phyloP scores from a whole-genome alignment of 2,797 vertebrate genomes.

The Tapirus indicus region DNA sequence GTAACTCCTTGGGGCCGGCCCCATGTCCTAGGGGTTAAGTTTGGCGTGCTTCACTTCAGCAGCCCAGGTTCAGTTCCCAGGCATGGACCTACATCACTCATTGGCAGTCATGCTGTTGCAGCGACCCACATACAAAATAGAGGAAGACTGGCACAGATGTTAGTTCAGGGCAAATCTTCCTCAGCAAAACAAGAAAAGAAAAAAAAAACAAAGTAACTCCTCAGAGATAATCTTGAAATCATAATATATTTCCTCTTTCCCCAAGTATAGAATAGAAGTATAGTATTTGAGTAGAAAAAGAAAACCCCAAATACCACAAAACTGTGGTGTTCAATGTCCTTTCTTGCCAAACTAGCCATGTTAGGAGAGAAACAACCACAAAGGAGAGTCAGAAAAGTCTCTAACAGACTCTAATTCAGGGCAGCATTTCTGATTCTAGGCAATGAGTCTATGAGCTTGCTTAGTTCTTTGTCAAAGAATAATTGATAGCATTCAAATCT shows the following conservation, averaged over 20 bases:
- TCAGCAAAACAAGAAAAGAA: too few species aligned
- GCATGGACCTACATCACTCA: too few species aligned
- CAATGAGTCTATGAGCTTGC: not conserved
- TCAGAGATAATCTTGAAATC: not conserved
- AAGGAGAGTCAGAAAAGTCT: not conserved
- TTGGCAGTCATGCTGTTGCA: too few species aligned
- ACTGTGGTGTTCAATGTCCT: not conserved
- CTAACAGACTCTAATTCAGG: not conserved
- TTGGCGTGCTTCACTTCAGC: too few species aligned
- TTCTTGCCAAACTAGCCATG: not conserved
- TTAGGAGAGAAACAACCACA: not conserved
- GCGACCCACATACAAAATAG: too few species aligned
- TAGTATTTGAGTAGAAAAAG: not conserved
- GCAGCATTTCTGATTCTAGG: not conserved
- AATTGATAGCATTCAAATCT: not conserved
- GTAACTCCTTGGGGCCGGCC: too few species aligned
- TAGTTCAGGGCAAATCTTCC: too few species aligned
- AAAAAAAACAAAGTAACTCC: not conserved
- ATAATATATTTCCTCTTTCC: not conserved
- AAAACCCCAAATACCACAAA: not conserved
- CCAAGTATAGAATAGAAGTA: too few species aligned
- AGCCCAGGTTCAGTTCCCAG: too few species aligned
- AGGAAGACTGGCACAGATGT: too few species aligned
- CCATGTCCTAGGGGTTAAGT: too few species aligned
- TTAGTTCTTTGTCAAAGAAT: constrained; percentile 16